Conservation (phyloP, 2,888 invertebrate genomes). For the Heteropelma amictum region DNA sequence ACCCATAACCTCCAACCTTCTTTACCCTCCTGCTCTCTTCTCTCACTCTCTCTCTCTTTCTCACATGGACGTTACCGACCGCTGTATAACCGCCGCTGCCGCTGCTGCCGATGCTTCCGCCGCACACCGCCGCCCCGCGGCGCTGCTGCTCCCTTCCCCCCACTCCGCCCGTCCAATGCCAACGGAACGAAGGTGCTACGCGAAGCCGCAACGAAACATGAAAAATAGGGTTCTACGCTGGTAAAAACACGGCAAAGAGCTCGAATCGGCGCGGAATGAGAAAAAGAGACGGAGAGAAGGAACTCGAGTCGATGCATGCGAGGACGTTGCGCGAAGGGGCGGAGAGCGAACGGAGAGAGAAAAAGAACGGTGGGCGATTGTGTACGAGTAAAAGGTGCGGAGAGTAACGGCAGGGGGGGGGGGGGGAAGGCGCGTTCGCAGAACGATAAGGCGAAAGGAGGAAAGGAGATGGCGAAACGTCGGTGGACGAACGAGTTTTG, state of each 20-base stretch:
- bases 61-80: slow-evolving; percentile 39
- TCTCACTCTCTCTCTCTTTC: slow-evolving; percentile 56
- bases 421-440: slow-evolving; percentile 53
- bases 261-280: slow-evolving; percentile 54
- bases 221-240: slow-evolving; percentile 78
- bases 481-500: slow-evolving; percentile 21
- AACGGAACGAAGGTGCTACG: slow-evolving; percentile 77
- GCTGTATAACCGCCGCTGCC: slow-evolving; percentile 16
- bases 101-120: slow-evolving; percentile 39
- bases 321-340: slow-evolving; percentile 57
- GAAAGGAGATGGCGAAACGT: not conserved
- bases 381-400: slow-evolving; percentile 32
- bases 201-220: slow-evolving; percentile 78
- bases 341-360: slow-evolving; percentile 54
- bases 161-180: not conserved
- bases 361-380: no score
- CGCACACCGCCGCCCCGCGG: not conserved
- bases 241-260: slow-evolving; percentile 75
- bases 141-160: not conserved
- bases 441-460: slow-evolving; percentile 44
- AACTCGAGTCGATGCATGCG: no score
- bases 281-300: slow-evolving; percentile 36
- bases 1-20: slow-evolving; percentile 44
- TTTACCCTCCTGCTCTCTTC: slow-evolving; percentile 34
- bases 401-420: slow-evolving; percentile 44